Evolutionary conservation across 2,113 vertebrate species (phyloP).

Genomic region (Silurus asotus): DNA sequence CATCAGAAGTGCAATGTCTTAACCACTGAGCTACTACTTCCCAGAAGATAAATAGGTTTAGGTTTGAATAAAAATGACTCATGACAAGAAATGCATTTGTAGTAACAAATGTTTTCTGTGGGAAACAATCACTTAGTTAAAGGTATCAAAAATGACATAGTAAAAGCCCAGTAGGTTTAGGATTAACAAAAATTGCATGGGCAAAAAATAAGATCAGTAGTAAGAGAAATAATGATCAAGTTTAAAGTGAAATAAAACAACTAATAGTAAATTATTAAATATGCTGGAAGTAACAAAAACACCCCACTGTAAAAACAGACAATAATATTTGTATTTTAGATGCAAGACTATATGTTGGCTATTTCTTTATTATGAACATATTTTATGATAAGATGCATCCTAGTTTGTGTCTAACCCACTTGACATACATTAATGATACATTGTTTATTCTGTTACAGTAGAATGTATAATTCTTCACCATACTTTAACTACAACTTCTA

Average conservation of each 20-base stretch:
- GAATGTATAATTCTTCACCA: neutral
- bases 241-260: too few species aligned
- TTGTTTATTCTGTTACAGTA: neutral
- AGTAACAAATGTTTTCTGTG: too few species aligned
- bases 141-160: too few species aligned
- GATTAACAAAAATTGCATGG: too few species aligned
- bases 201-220: neutral
- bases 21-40: too few species aligned
- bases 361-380: neutral
- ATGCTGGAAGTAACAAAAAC: neutral
- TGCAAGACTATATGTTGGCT: neutral
- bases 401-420: neutral
- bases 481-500: neutral
- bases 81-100: neutral
- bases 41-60: too few species aligned
- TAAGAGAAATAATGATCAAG: neutral
- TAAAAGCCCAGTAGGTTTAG: too few species aligned
- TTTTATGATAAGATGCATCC: neutral
- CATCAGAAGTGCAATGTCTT: too few species aligned
- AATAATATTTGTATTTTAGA: too few species aligned
- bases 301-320: too few species aligned
- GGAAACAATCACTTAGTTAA: too few species aligned
- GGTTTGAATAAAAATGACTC: neutral
- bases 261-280: neutral
- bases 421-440: neutral